These are phyloP conservation scores for Lepeophtheirus salmonis DNA, from an alignment of 1,140 invertebrate genomes.

Conservation along the genomic window DNA sequence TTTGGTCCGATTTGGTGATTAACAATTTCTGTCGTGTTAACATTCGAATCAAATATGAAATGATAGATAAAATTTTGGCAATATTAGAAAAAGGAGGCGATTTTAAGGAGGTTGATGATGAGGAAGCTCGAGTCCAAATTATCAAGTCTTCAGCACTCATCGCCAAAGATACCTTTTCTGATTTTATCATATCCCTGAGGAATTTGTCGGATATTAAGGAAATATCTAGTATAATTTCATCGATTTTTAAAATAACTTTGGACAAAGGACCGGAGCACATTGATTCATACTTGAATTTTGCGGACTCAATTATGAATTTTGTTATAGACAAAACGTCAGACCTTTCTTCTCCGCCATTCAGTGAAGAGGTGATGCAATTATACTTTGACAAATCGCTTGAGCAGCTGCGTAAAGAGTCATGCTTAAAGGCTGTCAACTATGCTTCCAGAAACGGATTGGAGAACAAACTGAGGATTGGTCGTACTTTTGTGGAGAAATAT, in stretches of 20 bases:
- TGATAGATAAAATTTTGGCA: not conserved
- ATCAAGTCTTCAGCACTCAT: not conserved
- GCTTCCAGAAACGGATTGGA: not conserved
- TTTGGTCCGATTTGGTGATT: slow-evolving; percentile 5
- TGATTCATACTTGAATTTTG: not conserved
- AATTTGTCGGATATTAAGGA: not conserved
- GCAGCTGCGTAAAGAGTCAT: not conserved
- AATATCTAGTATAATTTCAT: not conserved
- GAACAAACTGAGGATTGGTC: not conserved
- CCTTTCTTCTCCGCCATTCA: not conserved
- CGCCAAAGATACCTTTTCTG: not conserved
- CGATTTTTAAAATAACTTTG: not conserved
- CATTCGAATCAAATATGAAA: not conserved
- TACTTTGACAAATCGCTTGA: not conserved
- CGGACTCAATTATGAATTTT: not conserved
- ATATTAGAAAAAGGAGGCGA: not conserved
- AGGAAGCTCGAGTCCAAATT: not conserved
- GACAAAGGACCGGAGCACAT: not conserved
- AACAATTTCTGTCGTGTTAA: not conserved
- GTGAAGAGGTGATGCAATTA: not conserved
- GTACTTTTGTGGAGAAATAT: not conserved
- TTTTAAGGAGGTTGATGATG: not conserved
- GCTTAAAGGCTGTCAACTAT: not conserved
- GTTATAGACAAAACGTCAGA: not conserved
- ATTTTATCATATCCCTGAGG: no score